Conservation (phyloP, 2,888 invertebrate genomes). For the Nomada goodeniana region DNA sequence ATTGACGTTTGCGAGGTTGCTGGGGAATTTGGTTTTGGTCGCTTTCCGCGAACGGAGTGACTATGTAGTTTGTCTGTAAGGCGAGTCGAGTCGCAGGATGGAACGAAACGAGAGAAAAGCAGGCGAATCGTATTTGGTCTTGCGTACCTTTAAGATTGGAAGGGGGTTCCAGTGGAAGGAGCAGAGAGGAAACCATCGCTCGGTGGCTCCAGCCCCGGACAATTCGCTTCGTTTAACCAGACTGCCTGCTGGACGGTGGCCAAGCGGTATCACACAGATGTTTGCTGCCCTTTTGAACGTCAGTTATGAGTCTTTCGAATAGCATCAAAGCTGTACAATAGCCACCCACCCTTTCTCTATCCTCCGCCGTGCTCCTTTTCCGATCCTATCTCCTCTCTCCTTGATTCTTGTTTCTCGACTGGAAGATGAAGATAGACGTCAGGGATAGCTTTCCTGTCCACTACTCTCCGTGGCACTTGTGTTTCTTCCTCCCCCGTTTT, state of each 20-base stretch:
- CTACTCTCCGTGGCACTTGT: conserved; percentile 20
- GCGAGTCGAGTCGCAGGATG: conserved; percentile 13
- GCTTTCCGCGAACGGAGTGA: conserved; percentile 19
- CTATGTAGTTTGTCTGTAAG: conserved; percentile 32
- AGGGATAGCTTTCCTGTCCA: conserved; percentile 28
- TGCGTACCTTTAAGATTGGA: conserved; percentile 39
- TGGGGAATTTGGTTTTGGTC: conserved; percentile 55
- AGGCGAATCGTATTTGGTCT: conserved; percentile 38
- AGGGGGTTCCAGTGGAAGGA: conserved; percentile 7
- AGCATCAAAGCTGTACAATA: conserved; percentile 72
- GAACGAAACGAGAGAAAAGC: conserved; percentile 41
- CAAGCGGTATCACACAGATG: conserved; percentile 75
- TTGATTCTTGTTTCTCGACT: conserved; percentile 14
- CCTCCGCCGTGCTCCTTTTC: not conserved
- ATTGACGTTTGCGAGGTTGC: conserved; percentile 29
- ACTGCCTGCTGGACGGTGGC: conserved; percentile 71
- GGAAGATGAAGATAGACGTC: conserved; percentile 47
- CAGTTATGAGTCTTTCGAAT: conserved; percentile 75
- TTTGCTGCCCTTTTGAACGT: conserved; percentile 75
- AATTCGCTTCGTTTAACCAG: conserved; percentile 80
- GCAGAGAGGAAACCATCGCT: conserved; percentile 36
- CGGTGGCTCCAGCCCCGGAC: conserved; percentile 67
- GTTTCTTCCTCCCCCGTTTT: not conserved
- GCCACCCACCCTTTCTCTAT: conserved; percentile 10
- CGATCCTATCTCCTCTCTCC: conserved; percentile 2